A percentile compares a stretch with the other conserved stretches of the same genome.
Conservation (phyloP, 2,888 invertebrate species). For the Schrankia costaestrigalis region DNA sequence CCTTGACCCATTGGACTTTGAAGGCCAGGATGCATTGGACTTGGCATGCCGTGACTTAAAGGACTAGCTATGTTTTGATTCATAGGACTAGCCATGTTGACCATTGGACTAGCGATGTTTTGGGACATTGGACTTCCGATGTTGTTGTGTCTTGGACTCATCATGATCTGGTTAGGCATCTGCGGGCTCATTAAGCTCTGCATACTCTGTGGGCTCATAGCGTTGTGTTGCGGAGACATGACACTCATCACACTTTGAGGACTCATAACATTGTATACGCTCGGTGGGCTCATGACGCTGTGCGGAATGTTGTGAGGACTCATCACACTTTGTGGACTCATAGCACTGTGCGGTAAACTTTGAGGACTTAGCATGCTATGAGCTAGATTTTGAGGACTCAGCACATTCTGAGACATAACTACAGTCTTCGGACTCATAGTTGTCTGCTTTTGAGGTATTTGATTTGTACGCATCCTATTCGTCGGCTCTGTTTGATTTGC, state of each 20-base stretch:
- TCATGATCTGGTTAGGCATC: slow-evolving; percentile 71
- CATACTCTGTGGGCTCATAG: slow-evolving; percentile 75
- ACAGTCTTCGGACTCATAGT: slow-evolving; percentile 61
- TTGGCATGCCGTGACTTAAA: slow-evolving; percentile 70
- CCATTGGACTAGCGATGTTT: slow-evolving; percentile 62
- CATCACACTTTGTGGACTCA: slow-evolving; percentile 73
- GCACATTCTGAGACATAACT: slow-evolving; percentile 64
- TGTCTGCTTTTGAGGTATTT: slow-evolving; percentile 62
- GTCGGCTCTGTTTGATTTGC: slow-evolving; percentile 67
- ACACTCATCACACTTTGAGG: slow-evolving; percentile 75
- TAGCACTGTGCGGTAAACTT: slow-evolving; percentile 68
- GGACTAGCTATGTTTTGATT: slow-evolving; percentile 58
- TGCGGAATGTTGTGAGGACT: slow-evolving; percentile 64
- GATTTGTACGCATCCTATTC: slow-evolving; percentile 58
- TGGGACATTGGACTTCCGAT: slow-evolving; percentile 65
- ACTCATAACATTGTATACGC: slow-evolving; percentile 71
- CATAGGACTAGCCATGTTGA: slow-evolving; percentile 60
- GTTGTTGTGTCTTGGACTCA: slow-evolving; percentile 69
- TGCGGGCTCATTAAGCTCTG: slow-evolving; percentile 72
- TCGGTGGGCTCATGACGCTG: slow-evolving; percentile 70
- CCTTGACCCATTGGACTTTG: slow-evolving; percentile 71
- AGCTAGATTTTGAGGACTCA: slow-evolving; percentile 66
- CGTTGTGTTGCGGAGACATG: slow-evolving; percentile 74
- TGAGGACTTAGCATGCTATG: slow-evolving; percentile 73
- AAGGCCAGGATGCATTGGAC: slow-evolving; percentile 68